Conservation (phyloP, 2,797 vertebrate genomes). For the Benthosema pterotum region DNA sequence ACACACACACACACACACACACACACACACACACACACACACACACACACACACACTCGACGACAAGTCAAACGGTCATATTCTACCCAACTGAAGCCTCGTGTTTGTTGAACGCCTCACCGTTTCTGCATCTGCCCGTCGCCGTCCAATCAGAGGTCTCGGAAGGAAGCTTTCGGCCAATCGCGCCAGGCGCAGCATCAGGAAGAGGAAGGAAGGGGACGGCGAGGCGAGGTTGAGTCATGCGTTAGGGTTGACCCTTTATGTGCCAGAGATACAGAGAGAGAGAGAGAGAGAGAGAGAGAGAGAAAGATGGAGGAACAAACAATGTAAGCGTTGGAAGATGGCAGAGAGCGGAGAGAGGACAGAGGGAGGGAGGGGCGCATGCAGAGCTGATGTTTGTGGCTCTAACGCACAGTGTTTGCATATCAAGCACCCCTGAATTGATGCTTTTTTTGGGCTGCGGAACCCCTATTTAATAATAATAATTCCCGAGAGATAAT, state of each 20-base stretch:
- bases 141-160: slow-evolving; percentile 51
- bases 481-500: too few species aligned
- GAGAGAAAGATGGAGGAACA: slow-evolving; percentile 29
- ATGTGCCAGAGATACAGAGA: slow-evolving; percentile 45
- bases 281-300: slow-evolving; percentile 11
- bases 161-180: slow-evolving; percentile 51
- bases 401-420: not conserved
- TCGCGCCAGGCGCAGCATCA: slow-evolving; percentile 42
- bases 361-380: slow-evolving; percentile 7
- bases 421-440: too few species aligned
- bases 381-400: not conserved
- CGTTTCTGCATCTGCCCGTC: slow-evolving; percentile 49
- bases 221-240: slow-evolving; percentile 18
- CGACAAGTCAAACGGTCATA: slow-evolving; percentile 49
- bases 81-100: slow-evolving; percentile 36
- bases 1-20: slow-evolving; percentile 13
- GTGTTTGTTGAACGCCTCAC: slow-evolving; percentile 46
- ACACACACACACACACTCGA: slow-evolving; percentile 18
- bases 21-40: slow-evolving; percentile 2
- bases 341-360: slow-evolving; percentile 16
- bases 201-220: slow-evolving; percentile 66
- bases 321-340: slow-evolving; percentile 14
- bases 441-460: too few species aligned
- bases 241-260: slow-evolving; percentile 66
- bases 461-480: too few species aligned